Percentiles rank a stretch among this genome's conserved stretches.
Evolutionary conservation across 2,888 invertebrate genomes (phyloP).

Genomic region (Monochamus alternatus): DNA sequence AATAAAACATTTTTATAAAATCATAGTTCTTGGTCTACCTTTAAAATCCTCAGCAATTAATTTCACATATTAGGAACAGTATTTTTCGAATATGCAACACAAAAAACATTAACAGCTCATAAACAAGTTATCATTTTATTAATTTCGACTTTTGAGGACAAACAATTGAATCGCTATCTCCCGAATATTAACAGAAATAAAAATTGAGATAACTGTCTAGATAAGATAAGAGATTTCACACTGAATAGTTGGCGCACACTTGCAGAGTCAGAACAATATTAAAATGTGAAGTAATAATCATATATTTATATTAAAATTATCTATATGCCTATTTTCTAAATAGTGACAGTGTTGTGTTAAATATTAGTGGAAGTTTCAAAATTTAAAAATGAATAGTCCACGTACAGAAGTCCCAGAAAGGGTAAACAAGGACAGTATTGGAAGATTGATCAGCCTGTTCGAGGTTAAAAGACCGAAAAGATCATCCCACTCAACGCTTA

Average conservation of each 20-base stretch:
- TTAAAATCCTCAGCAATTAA: too few species aligned
- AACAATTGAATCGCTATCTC: neutral
- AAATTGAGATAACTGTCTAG: conserved; percentile 2
- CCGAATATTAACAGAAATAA: neutral
- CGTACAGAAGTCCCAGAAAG: conserved; percentile 8
- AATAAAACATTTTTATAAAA: conserved; percentile 3
- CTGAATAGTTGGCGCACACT: neutral
- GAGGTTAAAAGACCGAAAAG: conserved; percentile 45
- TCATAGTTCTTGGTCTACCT: too few species aligned
- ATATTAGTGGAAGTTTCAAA: neutral
- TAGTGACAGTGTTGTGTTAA: too few species aligned
- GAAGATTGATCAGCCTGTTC: conserved; percentile 37
- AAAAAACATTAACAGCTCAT: too few species aligned
- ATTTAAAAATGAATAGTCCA: conserved; percentile 42
- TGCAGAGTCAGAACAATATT: neutral
- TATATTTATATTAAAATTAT: neutral
- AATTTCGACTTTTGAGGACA: neutral
- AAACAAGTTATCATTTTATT: neutral
- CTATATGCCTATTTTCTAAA: too few species aligned
- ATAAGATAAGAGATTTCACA: neutral
- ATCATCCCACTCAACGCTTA: conserved; percentile 31
- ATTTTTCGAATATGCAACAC: too few species aligned
- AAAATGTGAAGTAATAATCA: neutral
- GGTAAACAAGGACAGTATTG: conserved; percentile 9
- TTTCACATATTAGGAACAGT: too few species aligned